phyloP scores from a whole-genome alignment of 2,888 invertebrate genomes.

The Sipunculus nudus region DNA sequence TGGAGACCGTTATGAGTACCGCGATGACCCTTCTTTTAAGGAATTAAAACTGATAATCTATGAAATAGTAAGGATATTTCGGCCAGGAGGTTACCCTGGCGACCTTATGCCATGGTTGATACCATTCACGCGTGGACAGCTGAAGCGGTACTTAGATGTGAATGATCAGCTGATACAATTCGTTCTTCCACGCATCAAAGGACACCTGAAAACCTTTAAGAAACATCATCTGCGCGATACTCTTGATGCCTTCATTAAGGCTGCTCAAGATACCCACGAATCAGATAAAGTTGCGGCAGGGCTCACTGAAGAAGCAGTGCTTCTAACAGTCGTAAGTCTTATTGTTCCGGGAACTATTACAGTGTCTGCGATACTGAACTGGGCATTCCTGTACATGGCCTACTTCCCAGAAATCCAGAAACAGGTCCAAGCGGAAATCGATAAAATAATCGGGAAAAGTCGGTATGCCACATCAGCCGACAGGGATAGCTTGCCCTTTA shows the following conservation, averaged over 20 bases:
- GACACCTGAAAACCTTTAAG: slow-evolving; percentile 51
- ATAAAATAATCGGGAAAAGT: slow-evolving; percentile 39
- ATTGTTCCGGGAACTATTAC: slow-evolving; percentile 61
- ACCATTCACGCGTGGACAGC: slow-evolving; percentile 46
- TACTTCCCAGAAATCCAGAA: slow-evolving; percentile 49
- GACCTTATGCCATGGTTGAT: slow-evolving; percentile 58
- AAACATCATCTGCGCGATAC: slow-evolving; percentile 47
- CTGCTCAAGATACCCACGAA: slow-evolving; percentile 40
- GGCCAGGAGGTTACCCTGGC: slow-evolving; percentile 55
- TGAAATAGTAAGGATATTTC: too few species aligned
- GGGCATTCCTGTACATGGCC: slow-evolving; percentile 54
- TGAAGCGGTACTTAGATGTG: slow-evolving; percentile 41
- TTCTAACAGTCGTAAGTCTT: slow-evolving; percentile 53
- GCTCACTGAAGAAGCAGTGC: slow-evolving; percentile 49
- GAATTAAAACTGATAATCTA: too few species aligned
- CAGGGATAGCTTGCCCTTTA: slow-evolving; percentile 44
- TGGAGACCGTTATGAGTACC: too few species aligned
- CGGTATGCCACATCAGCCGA: slow-evolving; percentile 45
- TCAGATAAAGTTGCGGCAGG: slow-evolving; percentile 47
- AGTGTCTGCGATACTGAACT: slow-evolving; percentile 51
- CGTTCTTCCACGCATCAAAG: slow-evolving; percentile 46
- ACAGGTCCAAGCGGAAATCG: slow-evolving; percentile 52
- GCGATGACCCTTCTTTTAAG: too few species aligned
- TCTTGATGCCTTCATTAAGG: slow-evolving; percentile 53
- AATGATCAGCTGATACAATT: slow-evolving; percentile 49